These are phyloP conservation scores for Porites cylindrica DNA, from an alignment of 92 coral and sea anemone species.

Conservation along the genomic window DNA sequence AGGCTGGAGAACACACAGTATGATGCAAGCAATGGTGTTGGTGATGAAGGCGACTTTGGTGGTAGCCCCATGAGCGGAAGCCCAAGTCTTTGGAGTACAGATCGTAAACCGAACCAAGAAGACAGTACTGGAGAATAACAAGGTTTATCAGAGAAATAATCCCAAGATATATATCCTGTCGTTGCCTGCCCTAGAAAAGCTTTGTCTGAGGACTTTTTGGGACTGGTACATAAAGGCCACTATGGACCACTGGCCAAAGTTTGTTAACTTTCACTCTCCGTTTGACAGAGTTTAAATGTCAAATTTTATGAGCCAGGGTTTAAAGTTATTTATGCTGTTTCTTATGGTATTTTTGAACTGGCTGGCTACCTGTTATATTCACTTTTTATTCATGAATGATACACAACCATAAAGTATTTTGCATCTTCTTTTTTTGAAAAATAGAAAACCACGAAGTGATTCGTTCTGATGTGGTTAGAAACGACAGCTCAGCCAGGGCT, in stretches of 20 bases:
- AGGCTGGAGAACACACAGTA: slow-evolving; percentile 94
- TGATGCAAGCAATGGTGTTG: slow-evolving; percentile 81
- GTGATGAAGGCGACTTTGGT: slow-evolving; percentile 83
- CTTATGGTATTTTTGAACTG: slow-evolving; percentile 19
- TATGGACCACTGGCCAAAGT: not conserved
- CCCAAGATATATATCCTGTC: not conserved
- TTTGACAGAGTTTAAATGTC: slow-evolving; percentile 38
- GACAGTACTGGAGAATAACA: slow-evolving; percentile 77
- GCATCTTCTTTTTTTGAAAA: slow-evolving; percentile 7
- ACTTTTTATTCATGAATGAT: slow-evolving; percentile 33
- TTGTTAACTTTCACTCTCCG: slow-evolving; percentile 33
- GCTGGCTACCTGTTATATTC: slow-evolving; percentile 17
- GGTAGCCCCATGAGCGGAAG: slow-evolving; percentile 81
- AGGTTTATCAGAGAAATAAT: not conserved
- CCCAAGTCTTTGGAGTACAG: slow-evolving; percentile 78
- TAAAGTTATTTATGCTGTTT: slow-evolving; percentile 50
- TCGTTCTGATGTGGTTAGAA: not conserved
- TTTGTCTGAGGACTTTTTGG: slow-evolving; percentile 34
- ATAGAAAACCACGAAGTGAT: not conserved
- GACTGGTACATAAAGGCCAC: slow-evolving; percentile 20
- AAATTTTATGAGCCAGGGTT: slow-evolving; percentile 52
- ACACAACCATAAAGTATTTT: slow-evolving; percentile 37
- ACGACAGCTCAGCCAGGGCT: not conserved
- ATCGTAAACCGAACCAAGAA: slow-evolving; percentile 82
- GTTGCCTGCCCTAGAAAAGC: slow-evolving; percentile 25